A percentile compares a stretch with the other conserved stretches of the same genome.
Conservation (phyloP, 2,888 invertebrate species). For the Chalcis sispes region DNA sequence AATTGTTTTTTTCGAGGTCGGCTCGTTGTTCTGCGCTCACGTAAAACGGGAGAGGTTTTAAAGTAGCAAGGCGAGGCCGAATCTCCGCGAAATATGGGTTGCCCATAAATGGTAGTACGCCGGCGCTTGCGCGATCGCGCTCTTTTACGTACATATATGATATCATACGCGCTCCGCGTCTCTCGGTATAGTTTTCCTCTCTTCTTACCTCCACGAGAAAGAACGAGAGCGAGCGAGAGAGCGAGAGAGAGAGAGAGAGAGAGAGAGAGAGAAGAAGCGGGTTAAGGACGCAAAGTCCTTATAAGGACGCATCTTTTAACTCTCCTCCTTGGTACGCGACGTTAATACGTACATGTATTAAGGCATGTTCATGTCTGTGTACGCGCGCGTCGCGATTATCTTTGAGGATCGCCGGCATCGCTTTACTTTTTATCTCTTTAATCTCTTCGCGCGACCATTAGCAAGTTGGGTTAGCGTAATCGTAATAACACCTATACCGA, state of each 20-base stretch:
- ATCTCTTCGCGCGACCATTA: no score
- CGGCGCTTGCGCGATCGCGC: not conserved
- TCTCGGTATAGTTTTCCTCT: not conserved
- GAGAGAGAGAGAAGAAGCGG: slow-evolving; percentile 64
- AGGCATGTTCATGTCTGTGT: no score
- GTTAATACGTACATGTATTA: no score
- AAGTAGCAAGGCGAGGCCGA: slow-evolving; percentile 54
- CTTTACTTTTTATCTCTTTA: no score
- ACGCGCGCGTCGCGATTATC: no score
- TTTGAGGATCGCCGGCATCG: no score
- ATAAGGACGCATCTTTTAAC: slow-evolving; percentile 71
- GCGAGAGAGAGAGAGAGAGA: slow-evolving; percentile 74
- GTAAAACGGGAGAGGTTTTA: not conserved
- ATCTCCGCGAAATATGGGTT: slow-evolving; percentile 65
- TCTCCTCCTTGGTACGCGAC: no score
- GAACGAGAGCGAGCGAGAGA: slow-evolving; percentile 56
- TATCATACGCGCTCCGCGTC: slow-evolving; percentile 11
- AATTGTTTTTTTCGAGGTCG: no score
- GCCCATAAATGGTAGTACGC: slow-evolving; percentile 70
- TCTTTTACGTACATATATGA: slow-evolving; percentile 50
- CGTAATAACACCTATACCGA: no score
- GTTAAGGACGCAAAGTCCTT: slow-evolving; percentile 74
- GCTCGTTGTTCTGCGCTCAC: no score
- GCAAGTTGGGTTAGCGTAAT: no score
- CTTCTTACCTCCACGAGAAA: not conserved